A percentile compares a stretch with the other conserved stretches of the same genome.
phyloP scores from a whole-genome alignment of 2,888 invertebrate genomes.

The Drosophila nr. medialis region DNA sequence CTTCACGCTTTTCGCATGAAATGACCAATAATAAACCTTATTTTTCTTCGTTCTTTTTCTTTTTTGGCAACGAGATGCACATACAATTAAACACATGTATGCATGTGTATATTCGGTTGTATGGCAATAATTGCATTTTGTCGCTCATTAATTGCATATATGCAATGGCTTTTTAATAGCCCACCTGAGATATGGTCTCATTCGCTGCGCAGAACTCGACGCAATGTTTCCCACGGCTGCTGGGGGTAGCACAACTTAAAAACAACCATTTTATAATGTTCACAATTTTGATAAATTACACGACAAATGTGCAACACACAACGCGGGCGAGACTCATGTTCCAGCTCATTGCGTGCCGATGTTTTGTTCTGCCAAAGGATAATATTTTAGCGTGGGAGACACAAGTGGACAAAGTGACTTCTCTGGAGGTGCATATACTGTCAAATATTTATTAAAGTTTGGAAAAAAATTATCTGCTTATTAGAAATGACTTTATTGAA shows the following conservation, averaged over 20 bases:
- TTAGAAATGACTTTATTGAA: conserved; percentile 4
- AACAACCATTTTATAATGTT: conserved; percentile 18
- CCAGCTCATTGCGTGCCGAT: conserved; percentile 65
- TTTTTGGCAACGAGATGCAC: conserved; percentile 41
- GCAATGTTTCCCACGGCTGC: conserved; percentile 62
- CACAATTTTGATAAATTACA: conserved; percentile 69
- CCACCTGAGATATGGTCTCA: conserved; percentile 15
- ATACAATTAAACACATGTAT: not conserved
- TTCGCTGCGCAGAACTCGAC: conserved; percentile 4
- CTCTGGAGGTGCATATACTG: not conserved
- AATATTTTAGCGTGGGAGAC: conserved; percentile 64
- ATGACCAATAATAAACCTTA: conserved; percentile 51
- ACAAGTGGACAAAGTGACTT: not conserved
- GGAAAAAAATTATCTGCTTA: not conserved
- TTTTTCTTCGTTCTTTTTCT: not conserved
- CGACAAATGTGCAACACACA: conserved; percentile 51
- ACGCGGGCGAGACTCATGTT: conserved; percentile 43
- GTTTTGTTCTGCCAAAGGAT: conserved; percentile 60
- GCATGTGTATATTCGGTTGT: not conserved
- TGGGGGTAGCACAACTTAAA: conserved; percentile 35
- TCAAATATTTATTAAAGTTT: conserved; percentile 2
- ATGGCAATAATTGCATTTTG: conserved; percentile 42
- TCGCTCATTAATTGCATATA: conserved; percentile 76
- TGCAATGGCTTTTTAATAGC: conserved; percentile 77
- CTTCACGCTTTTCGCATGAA: conserved; percentile 61